phyloP scores from a whole-genome alignment of 2,113 vertebrate genomes.

The Oreocharis arfaki region DNA sequence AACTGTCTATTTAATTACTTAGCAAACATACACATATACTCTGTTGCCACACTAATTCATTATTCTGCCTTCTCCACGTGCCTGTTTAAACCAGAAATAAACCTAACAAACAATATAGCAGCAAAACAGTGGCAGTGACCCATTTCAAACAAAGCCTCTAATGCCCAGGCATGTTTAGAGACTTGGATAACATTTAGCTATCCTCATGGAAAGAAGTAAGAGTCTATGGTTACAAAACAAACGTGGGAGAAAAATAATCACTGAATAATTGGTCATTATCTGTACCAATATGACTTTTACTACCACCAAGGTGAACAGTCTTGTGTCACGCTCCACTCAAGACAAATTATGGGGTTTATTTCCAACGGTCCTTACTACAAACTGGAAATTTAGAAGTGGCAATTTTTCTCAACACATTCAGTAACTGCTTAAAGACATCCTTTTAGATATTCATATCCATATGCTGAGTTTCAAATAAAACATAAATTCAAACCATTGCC shows the following conservation, averaged over 20 bases:
- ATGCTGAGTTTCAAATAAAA: not conserved
- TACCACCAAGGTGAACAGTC: not conserved
- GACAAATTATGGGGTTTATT: accelerated
- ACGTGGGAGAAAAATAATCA: not conserved
- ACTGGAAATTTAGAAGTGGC: not conserved
- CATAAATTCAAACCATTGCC: not conserved
- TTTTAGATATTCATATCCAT: too few relatives aligned
- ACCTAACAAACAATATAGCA: not conserved
- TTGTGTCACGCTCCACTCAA: accelerated
- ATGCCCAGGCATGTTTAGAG: not conserved
- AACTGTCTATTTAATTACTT: not conserved
- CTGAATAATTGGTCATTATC: not conserved
- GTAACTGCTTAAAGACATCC: not conserved
- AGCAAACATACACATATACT: not conserved
- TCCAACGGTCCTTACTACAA: not conserved
- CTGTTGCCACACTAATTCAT: not conserved
- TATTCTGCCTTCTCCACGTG: not conserved
- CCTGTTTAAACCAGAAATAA: not conserved
- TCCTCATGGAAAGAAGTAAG: not conserved
- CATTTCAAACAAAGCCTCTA: not conserved
- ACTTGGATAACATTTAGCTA: not conserved
- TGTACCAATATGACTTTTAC: not conserved
- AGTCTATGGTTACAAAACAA: not conserved
- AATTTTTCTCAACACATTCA: not conserved
- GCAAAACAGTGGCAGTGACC: not conserved